A percentile compares a stretch with the other conserved stretches of the same genome.
These are phyloP conservation scores for Thamnaconus septentrionalis DNA, from an alignment of 2,113 vertebrate genomes.

Conservation along the genomic window DNA sequence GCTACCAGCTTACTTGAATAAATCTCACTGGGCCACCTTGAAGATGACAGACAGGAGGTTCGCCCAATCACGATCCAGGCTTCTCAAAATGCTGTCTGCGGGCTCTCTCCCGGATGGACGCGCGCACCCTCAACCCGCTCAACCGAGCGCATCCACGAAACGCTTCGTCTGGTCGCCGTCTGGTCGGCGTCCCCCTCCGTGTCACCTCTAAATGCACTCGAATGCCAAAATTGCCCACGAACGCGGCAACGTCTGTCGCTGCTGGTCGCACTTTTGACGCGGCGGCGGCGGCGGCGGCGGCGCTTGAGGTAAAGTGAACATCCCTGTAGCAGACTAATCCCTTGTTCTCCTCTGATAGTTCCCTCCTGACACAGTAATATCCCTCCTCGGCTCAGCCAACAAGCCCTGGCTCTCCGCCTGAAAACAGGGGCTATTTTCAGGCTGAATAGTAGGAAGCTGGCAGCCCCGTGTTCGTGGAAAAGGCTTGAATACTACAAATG, in stretches of 20 bases:
- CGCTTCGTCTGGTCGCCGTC: too few relatives aligned
- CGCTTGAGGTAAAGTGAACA: conserved; percentile 66
- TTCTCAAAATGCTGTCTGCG: too few relatives aligned
- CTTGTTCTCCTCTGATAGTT: conserved; percentile 63
- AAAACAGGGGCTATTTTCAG: conserved; percentile 90
- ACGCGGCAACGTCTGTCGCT: conserved; percentile 27
- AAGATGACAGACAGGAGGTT: too few relatives aligned
- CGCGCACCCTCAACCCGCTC: too few relatives aligned
- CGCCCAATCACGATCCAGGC: too few relatives aligned
- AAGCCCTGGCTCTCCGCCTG: conserved; percentile 82
- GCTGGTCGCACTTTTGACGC: background rate
- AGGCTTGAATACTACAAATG: conserved; percentile 71
- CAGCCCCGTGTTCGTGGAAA: conserved; percentile 81
- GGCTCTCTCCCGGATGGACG: too few relatives aligned
- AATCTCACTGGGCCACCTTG: too few relatives aligned
- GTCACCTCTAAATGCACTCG: background rate
- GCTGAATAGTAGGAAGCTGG: conserved; percentile 86
- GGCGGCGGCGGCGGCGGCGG: conserved; percentile 33
- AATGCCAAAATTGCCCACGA: conserved; percentile 41
- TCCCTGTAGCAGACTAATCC: conserved; percentile 65
- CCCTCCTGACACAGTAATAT: conserved; percentile 69
- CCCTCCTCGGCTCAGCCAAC: conserved; percentile 72
- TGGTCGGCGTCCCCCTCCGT: too few relatives aligned
- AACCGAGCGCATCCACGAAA: too few relatives aligned
- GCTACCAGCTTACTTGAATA: too few relatives aligned